Base-by-base conservation (phyloP, 2,113 vertebrate species). In the Prolemur simus region DNA sequence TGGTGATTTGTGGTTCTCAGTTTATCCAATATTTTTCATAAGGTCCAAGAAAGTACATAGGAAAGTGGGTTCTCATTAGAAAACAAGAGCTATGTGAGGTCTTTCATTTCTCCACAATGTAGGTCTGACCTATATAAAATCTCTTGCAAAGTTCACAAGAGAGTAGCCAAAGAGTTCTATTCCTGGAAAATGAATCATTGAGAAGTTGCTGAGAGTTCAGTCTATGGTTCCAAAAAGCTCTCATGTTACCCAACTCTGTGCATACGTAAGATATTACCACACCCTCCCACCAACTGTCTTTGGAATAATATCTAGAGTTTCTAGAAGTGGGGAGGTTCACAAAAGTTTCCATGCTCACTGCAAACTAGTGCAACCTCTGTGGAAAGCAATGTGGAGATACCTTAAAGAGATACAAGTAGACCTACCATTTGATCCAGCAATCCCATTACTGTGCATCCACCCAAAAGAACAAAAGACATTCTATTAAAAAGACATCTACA, bases 151-250 rank as follows among this genome's bases (percentile, higher is more conserved):
- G 42, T 89, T 56, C 52, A 58, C 47, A 93, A 64, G 78, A 92
- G 42, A 83, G 66, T 91, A 92, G 82, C 64, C 54, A 69, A 87
- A 66, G 42, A 86, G 23, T 86, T 94, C 96, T 96, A 91, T 96
- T 97, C 83, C 45, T 96, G 69, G 91, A 82, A 89, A 93, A 83
- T 58, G 86, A 94, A 87, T 21, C 21, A 20, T 29, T 85, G 91
- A 29, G 45, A 82, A 90, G 34, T 71, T 90, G 42, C 34, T 83
- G 17, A 92, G 84, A 81, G 90, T 96, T 96, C 94, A 94, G 21
- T 86, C 66, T 95, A 93, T 95, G 93, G 96, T 93, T 96, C 91
- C 60, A n/a, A 82, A 98, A 94, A 94, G 71, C 71, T 96, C 88
- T 96, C 81, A 29, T 73, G 11, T 63, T 77, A 73, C 85, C 77